Conservation (phyloP, 2,888 invertebrate species). For the Phaedon cochleariae region DNA sequence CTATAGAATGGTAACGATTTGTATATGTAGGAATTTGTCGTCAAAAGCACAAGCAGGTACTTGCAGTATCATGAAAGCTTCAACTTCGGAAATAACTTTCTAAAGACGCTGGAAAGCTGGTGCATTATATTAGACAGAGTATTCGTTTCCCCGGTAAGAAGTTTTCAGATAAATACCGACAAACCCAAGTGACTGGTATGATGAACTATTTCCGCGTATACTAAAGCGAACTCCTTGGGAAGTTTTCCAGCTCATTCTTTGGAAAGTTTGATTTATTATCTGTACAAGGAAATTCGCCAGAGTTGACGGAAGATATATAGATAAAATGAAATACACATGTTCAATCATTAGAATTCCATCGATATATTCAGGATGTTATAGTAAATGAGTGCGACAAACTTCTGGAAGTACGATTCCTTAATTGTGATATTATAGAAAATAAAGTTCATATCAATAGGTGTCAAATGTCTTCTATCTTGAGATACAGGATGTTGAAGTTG, state of each 20-base stretch:
- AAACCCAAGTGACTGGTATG: slow-evolving; percentile 15
- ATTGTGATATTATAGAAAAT: no score
- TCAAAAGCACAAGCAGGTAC: slow-evolving; percentile 42
- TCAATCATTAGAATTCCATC: no score
- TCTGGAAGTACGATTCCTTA: no score
- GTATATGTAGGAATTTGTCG: slow-evolving; percentile 44
- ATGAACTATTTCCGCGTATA: slow-evolving; percentile 20
- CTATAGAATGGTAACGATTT: slow-evolving; percentile 50
- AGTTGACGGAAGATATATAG: neutral
- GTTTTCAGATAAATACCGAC: slow-evolving; percentile 33
- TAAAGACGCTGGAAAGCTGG: slow-evolving; percentile 41
- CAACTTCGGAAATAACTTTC: slow-evolving; percentile 36
- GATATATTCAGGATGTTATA: no score
- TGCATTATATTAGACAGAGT: slow-evolving; percentile 39
- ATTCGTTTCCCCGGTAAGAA: slow-evolving; percentile 30
- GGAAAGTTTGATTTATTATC: neutral
- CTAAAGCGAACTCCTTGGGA: slow-evolving; percentile 4
- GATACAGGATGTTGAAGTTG: no score
- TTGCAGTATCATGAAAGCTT: slow-evolving; percentile 38
- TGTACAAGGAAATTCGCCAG: neutral
- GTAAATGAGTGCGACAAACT: no score
- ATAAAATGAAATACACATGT: neutral
- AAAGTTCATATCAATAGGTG: no score
- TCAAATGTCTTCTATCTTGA: no score
- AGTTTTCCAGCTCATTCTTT: neutral